Evolutionary conservation across 2,113 vertebrate species (phyloP).

Genomic region (Regulus satrapa): DNA sequence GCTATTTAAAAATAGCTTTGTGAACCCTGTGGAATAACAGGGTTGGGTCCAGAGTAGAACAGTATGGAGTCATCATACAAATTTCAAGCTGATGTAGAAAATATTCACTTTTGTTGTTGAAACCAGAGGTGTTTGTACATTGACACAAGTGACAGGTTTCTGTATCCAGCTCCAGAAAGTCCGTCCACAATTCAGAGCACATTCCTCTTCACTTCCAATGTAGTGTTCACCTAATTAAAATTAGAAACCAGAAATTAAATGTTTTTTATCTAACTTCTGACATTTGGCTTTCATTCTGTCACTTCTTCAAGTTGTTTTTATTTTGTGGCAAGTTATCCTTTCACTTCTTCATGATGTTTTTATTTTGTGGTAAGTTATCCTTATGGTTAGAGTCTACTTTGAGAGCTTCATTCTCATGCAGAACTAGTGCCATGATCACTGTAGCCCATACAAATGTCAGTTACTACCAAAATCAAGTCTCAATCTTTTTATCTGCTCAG

Average conservation of each 20-base stretch:
- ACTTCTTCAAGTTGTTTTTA: background rate
- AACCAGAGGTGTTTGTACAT: accelerated
- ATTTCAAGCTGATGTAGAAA: background rate
- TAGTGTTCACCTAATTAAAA: background rate
- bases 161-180: background rate
- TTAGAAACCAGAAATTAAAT: background rate
- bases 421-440: background rate
- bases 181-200: background rate
- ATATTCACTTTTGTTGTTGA: background rate
- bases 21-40: background rate
- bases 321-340: background rate
- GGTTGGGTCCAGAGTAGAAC: no score
- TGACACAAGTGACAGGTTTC: background rate
- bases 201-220: background rate
- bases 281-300: background rate
- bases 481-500: background rate
- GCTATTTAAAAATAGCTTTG: background rate
- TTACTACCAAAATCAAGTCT: background rate
- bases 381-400: background rate
- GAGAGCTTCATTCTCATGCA: background rate
- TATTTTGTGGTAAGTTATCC: background rate
- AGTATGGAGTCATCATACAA: background rate
- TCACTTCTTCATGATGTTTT: no score
- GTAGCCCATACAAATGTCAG: background rate
- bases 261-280: background rate